Evolutionary conservation across 2,797 vertebrate species (phyloP).

Genomic region (Bucorvus abyssinicus): DNA sequence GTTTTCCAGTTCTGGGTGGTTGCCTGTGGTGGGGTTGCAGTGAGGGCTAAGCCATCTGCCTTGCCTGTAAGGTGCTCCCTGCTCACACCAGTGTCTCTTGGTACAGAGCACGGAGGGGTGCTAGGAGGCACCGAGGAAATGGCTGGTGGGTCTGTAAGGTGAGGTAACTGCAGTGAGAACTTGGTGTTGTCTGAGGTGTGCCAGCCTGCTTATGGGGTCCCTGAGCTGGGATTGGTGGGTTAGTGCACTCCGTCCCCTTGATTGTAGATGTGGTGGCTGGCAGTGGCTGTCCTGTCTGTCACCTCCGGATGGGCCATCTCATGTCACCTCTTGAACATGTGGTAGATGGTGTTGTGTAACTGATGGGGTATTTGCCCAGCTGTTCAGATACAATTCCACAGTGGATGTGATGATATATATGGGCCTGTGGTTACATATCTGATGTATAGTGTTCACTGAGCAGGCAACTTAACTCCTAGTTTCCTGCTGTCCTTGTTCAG

Average conservation of each 20-base stretch:
- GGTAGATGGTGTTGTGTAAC: not conserved
- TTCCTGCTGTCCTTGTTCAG: not conserved
- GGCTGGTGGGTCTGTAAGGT: not conserved
- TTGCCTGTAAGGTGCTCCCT: not conserved
- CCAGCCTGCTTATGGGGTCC: not conserved
- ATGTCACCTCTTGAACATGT: rapidly evolving
- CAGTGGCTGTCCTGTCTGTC: not conserved
- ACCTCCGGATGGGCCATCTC: not conserved
- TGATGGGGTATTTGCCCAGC: not conserved
- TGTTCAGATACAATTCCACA: not conserved
- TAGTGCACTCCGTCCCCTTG: rapidly evolving
- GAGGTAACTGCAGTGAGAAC: not conserved
- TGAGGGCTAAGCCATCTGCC: rapidly evolving
- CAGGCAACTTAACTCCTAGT: not conserved
- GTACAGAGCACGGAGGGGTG: not conserved
- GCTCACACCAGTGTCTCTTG: not conserved
- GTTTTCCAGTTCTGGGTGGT: not conserved
- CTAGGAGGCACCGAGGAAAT: rapidly evolving
- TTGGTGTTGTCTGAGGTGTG: not conserved
- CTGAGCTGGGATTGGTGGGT: not conserved
- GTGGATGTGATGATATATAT: not conserved
- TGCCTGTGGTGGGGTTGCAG: not conserved
- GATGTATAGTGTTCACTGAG: rapidly evolving
- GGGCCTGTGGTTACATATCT: rapidly evolving
- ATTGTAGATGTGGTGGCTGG: not conserved